Conservation (phyloP, 2,797 vertebrate genomes). For the Malurus leucopterus region DNA sequence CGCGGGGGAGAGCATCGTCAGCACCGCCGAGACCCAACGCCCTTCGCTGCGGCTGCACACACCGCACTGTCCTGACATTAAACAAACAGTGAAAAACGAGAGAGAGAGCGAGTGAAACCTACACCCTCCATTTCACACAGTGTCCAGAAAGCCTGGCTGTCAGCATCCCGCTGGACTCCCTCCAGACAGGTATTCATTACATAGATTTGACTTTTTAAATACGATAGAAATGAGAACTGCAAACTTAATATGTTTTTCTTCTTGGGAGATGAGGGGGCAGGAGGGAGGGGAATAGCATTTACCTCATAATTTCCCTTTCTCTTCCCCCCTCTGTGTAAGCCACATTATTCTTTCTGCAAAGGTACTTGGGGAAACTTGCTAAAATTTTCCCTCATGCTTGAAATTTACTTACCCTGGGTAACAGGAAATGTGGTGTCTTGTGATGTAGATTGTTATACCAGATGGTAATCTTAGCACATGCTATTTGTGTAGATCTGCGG, state of each 20-base stretch:
- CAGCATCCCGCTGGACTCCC: neutral
- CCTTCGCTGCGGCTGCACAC: neutral
- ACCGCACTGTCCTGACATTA: neutral
- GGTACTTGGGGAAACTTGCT: conserved; percentile 81
- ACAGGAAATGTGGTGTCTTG: conserved; percentile 83
- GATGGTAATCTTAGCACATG: conserved; percentile 79
- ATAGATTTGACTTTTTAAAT: conserved; percentile 51
- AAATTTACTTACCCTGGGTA: conserved; percentile 80
- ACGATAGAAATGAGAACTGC: conserved; percentile 38
- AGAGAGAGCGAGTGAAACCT: neutral
- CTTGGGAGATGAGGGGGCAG: conserved; percentile 41
- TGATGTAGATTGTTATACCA: conserved; percentile 84
- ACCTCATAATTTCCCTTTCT: conserved; percentile 70
- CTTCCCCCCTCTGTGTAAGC: conserved; percentile 60
- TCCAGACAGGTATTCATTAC: conserved; percentile 56
- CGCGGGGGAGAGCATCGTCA: accelerated
- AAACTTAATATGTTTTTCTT: conserved; percentile 59
- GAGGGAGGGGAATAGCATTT: conserved; percentile 56
- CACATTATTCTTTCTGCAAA: conserved; percentile 74
- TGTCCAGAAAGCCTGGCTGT: conserved; percentile 28
- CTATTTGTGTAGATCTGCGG: conserved; percentile 75
- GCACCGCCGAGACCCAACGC: accelerated
- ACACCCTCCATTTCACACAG: neutral
- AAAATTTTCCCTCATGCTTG: conserved; percentile 82
- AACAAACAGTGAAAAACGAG: neutral